Evolutionary conservation across 2,797 vertebrate species (phyloP).

Genomic region (Amblyraja radiata): DNA sequence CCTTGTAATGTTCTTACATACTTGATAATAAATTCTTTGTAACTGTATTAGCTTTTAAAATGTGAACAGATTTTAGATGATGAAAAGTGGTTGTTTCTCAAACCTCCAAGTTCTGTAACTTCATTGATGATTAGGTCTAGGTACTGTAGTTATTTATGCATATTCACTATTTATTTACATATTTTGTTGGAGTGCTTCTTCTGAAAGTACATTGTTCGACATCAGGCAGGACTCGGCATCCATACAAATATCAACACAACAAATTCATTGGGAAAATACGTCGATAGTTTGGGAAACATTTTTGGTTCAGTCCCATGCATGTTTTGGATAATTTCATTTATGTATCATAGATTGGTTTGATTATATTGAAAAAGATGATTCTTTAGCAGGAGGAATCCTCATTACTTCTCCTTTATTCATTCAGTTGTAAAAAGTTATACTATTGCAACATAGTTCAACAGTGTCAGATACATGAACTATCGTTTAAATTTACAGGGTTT

Average conservation of each 20-base stretch:
- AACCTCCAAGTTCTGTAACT: not conserved
- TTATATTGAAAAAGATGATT: not conserved
- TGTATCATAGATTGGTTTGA: not conserved
- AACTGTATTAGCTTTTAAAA: no score
- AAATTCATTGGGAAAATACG: not conserved
- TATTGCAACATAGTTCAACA: not conserved
- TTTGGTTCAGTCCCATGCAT: not conserved
- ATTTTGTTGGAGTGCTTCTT: not conserved
- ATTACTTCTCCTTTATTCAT: not conserved
- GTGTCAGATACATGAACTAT: not conserved
- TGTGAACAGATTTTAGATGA: not conserved
- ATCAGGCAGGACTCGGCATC: not conserved
- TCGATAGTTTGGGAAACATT: not conserved
- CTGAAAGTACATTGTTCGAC: not conserved
- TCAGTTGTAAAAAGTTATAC: not conserved
- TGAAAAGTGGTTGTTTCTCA: not conserved
- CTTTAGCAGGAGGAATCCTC: not conserved
- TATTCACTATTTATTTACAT: not conserved
- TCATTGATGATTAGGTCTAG: not conserved
- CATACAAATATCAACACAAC: not conserved
- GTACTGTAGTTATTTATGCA: not conserved
- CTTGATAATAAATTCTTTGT: no score
- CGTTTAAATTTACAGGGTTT: not conserved
- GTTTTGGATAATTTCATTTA: not conserved
- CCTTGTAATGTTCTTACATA: no score